Evolutionary conservation across 2,797 vertebrate genomes (phyloP).

Genomic region (Falco novaeseelandiae): DNA sequence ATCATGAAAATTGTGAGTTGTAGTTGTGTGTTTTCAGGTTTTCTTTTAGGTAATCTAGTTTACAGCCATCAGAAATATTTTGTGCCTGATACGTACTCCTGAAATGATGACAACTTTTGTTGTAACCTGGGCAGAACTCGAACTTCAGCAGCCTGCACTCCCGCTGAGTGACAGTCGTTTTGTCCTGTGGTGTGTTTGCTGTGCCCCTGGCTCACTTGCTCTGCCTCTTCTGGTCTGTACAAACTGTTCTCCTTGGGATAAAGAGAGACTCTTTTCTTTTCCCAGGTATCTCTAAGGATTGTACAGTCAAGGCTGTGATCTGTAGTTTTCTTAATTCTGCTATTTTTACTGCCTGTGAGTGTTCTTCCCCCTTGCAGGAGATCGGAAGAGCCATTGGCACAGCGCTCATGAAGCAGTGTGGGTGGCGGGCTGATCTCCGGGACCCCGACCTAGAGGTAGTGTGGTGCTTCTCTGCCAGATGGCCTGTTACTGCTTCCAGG

Average conservation of each 20-base stretch:
- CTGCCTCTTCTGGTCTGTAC: background rate
- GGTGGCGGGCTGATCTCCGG: slow-evolving; percentile 87
- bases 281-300: background rate
- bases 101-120: background rate
- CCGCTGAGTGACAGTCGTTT: background rate
- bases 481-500: background rate
- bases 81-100: background rate
- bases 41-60: background rate
- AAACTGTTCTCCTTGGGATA: background rate
- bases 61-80: background rate
- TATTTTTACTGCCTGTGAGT: background rate
- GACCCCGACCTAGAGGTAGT: slow-evolving; percentile 87
- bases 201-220: background rate
- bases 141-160: background rate
- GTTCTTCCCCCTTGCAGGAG: slow-evolving; percentile 76
- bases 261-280: background rate
- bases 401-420: slow-evolving; percentile 81
- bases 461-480: background rate
- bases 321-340: background rate
- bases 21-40: background rate
- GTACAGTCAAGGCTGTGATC: background rate
- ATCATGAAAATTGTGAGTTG: background rate
- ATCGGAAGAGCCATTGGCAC: slow-evolving; percentile 82
- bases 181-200: background rate
- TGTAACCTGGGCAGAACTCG: background rate